Evolutionary conservation across 2,113 vertebrate genomes (phyloP).

Genomic region (Pelecanoides urinatrix): DNA sequence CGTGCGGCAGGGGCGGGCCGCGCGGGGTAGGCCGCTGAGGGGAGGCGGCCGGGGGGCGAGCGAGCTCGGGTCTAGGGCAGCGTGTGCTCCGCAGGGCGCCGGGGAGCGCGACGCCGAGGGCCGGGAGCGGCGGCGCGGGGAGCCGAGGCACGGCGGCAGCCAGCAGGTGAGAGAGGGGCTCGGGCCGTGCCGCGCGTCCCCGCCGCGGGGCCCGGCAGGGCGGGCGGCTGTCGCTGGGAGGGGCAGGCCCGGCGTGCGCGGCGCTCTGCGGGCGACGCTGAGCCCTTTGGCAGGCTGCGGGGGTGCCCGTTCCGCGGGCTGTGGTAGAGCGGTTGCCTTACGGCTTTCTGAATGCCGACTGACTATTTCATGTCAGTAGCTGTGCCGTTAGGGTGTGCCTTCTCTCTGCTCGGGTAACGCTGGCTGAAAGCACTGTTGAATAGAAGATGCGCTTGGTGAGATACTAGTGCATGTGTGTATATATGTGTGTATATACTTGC

Average conservation of each 20-base stretch:
- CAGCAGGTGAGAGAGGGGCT: not conserved
- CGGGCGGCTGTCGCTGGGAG: not conserved
- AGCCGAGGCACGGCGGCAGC: not conserved
- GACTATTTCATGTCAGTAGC: constrained; percentile 51
- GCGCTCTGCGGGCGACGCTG: not conserved
- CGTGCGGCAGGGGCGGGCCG: not conserved
- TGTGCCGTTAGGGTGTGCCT: not conserved
- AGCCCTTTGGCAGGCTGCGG: not conserved
- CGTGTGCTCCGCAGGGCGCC: not conserved
- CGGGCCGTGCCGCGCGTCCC: not conserved
- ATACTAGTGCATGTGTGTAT: not conserved
- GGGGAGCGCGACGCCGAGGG: not conserved
- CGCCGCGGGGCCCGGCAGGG: not conserved
- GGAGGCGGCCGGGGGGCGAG: not conserved
- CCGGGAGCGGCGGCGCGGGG: not conserved
- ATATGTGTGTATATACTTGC: rapidly evolving
- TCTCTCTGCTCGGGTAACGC: not conserved
- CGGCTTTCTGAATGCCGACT: constrained; percentile 34
- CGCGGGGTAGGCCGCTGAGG: not conserved
- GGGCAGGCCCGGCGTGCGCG: not conserved
- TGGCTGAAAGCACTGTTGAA: rapidly evolving
- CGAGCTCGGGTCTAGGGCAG: not conserved
- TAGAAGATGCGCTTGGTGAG: rapidly evolving
- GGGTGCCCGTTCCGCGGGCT: not conserved
- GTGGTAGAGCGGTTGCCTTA: rapidly evolving